phyloP scores from a whole-genome alignment of 1,140 invertebrate species.

The Heliothis virescens region DNA sequence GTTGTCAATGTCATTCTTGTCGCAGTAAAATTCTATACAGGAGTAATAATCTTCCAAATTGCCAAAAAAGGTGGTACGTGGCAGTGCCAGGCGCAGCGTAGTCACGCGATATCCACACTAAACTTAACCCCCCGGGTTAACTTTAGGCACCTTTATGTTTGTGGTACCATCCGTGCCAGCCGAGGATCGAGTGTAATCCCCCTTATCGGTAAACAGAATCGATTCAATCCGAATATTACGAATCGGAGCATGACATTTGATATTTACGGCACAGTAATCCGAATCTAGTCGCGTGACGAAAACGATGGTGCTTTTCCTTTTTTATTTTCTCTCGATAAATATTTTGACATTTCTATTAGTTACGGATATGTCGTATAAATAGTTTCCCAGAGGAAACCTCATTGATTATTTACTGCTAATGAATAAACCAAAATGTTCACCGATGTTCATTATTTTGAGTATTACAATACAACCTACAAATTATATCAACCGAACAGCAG shows the following conservation, averaged over 20 bases:
- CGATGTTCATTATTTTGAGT: too few relatives aligned
- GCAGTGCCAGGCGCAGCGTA: constrained; percentile 65
- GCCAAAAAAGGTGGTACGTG: constrained; percentile 67
- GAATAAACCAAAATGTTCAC: background rate
- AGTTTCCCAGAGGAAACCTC: background rate
- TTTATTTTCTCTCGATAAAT: constrained; percentile 65
- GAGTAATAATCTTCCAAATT: constrained; percentile 33
- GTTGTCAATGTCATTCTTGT: constrained; percentile 63
- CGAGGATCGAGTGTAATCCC: constrained; percentile 76
- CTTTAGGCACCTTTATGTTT: constrained; percentile 72
- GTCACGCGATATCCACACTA: constrained; percentile 73
- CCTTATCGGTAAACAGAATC: constrained; percentile 81
- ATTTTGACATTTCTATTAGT: constrained; percentile 52
- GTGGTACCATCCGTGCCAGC: constrained; percentile 79
- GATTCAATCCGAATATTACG: constrained; percentile 84
- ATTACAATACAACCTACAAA: too few relatives aligned
- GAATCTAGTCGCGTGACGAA: constrained; percentile 74
- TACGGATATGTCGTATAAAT: constrained; percentile 38
- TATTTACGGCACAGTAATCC: constrained; percentile 83
- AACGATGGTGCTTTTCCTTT: constrained; percentile 59
- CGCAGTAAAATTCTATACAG: constrained; percentile 66
- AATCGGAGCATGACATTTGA: constrained; percentile 81
- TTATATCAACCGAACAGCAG: too few relatives aligned
- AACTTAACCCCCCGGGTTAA: constrained; percentile 65
- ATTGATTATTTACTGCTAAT: background rate